These are phyloP conservation scores for Lacanobia wlatinum DNA, from an alignment of 2,888 invertebrate species.

Conservation along the genomic window DNA sequence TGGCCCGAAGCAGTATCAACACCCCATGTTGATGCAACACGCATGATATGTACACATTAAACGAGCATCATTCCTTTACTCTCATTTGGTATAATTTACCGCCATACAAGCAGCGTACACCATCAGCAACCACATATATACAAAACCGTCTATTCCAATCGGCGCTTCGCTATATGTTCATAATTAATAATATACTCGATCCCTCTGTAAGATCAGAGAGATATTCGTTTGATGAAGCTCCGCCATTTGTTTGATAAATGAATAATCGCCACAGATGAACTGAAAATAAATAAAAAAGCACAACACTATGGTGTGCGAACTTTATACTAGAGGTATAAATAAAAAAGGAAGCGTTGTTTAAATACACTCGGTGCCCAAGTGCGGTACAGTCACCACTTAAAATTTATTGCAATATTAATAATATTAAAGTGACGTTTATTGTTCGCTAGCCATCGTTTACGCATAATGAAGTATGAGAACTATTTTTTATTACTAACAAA, in stretches of 20 bases:
- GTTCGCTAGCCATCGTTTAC: slow-evolving; percentile 64
- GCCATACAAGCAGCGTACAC: slow-evolving; percentile 30
- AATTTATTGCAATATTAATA: slow-evolving; percentile 77
- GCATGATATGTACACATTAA: slow-evolving; percentile 55
- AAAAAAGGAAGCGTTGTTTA: slow-evolving; percentile 75
- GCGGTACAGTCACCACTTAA: slow-evolving; percentile 73
- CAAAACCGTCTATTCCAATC: slow-evolving; percentile 55
- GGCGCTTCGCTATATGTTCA: slow-evolving; percentile 59
- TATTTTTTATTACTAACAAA: slow-evolving; percentile 38
- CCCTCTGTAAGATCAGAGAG: slow-evolving; percentile 72
- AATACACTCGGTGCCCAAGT: slow-evolving; percentile 71
- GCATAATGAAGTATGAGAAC: slow-evolving; percentile 47
- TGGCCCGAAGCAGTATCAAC: slow-evolving; percentile 61
- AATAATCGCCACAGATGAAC: slow-evolving; percentile 77
- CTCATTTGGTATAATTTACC: slow-evolving; percentile 55
- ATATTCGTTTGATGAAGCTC: slow-evolving; percentile 83
- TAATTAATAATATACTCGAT: slow-evolving; percentile 76
- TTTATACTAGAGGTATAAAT: slow-evolving; percentile 78
- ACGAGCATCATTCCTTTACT: slow-evolving; percentile 52
- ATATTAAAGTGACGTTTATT: slow-evolving; percentile 77
- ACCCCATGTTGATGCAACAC: slow-evolving; percentile 62
- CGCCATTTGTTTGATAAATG: slow-evolving; percentile 84
- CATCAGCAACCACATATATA: slow-evolving; percentile 39
- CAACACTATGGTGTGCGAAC: slow-evolving; percentile 76
- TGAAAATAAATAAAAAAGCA: slow-evolving; percentile 71